Conservation (phyloP, 1,140 invertebrate species). For the Monomorium pharaonis region DNA sequence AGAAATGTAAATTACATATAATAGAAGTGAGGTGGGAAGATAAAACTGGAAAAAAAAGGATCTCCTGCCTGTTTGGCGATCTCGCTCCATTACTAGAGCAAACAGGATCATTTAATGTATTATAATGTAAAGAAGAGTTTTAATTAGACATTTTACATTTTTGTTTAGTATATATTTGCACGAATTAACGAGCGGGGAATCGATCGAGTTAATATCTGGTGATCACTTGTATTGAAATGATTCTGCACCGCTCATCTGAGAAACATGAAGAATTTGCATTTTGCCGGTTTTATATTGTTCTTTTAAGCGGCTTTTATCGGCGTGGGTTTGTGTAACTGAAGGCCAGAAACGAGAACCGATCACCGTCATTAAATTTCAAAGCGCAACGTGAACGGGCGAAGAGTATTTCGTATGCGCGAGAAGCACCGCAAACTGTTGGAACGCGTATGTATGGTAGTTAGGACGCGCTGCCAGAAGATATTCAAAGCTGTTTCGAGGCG, state of each 20-base stretch:
- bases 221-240: not conserved
- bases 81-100: not conserved
- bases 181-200: not conserved
- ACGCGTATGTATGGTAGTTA: not conserved
- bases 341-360: not conserved
- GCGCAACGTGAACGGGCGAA: conserved; percentile 22
- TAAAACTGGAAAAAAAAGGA: not conserved
- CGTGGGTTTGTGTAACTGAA: not conserved
- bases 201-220: not conserved
- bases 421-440: conserved; percentile 31
- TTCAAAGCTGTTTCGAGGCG: conserved; percentile 16
- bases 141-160: not conserved
- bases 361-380: conserved; percentile 37
- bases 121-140: not conserved
- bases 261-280: not conserved
- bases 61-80: not conserved
- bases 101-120: not conserved
- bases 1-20: conserved; percentile 30
- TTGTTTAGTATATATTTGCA: not conserved
- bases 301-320: not conserved
- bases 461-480: conserved; percentile 13
- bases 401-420: conserved; percentile 43
- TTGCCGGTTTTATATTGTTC: not conserved
- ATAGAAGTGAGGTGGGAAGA: not conserved
- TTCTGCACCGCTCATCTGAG: not conserved